A percentile compares a stretch with the other conserved stretches of the same genome.
Evolutionary conservation across 2,797 vertebrate genomes (phyloP).

Genomic region (Sebastes diaconus): DNA sequence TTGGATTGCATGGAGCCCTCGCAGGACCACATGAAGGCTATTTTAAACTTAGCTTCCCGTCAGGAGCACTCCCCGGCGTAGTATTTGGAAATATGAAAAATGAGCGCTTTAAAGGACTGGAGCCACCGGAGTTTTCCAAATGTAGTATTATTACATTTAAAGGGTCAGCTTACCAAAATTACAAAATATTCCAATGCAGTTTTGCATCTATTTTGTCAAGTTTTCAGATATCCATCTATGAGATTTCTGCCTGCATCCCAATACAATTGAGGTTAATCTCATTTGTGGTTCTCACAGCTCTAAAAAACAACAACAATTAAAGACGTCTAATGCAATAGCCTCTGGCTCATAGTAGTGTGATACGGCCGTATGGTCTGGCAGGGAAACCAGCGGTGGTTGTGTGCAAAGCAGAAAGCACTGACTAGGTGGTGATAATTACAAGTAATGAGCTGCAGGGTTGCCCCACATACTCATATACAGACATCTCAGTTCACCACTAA

Average conservation of each 20-base stretch:
- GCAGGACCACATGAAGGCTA: constrained; percentile 41
- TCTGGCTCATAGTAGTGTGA: not conserved
- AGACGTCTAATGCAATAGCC: not conserved
- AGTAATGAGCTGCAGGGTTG: constrained; percentile 7
- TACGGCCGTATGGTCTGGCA: not conserved
- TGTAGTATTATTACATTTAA: not conserved
- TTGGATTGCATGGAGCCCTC: constrained; percentile 16
- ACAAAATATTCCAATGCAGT: not conserved
- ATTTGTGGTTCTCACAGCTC: not conserved
- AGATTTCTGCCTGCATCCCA: not conserved
- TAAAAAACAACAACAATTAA: not conserved
- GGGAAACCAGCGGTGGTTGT: not conserved
- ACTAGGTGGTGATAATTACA: constrained; percentile 14
- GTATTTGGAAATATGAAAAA: constrained; percentile 20
- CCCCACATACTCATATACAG: not conserved
- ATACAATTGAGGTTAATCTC: not conserved
- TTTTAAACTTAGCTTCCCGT: constrained; percentile 39
- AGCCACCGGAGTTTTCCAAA: not conserved
- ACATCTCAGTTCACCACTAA: not conserved
- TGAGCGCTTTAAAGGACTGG: not conserved
- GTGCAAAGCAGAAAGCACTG: not conserved
- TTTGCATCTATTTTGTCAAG: not conserved
- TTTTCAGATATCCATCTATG: not conserved
- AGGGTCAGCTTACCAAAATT: not conserved
- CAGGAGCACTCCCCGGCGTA: not conserved